These are phyloP conservation scores for Heliornis fulica DNA, from an alignment of 2,113 vertebrate genomes.

Conservation along the genomic window DNA sequence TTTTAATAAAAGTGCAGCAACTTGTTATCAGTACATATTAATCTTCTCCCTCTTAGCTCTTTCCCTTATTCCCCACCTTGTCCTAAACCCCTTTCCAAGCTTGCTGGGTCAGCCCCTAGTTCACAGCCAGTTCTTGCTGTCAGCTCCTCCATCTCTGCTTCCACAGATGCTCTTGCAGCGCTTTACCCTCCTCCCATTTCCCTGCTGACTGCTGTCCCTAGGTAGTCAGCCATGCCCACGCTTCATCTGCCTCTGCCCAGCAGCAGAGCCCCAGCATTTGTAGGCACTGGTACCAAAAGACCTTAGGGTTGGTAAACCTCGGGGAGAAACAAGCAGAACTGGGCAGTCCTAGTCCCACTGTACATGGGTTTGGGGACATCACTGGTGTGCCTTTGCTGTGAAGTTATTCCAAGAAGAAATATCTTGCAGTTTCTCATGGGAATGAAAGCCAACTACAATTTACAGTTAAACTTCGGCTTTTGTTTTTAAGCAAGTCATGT, in stretches of 20 bases:
- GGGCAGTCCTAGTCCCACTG: neutral
- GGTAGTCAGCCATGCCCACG: fast-evolving
- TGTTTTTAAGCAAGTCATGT: constrained; percentile 55
- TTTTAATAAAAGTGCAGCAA: neutral
- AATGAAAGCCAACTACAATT: constrained; percentile 11
- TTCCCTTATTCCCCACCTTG: neutral
- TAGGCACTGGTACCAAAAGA: neutral
- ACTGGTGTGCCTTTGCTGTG: neutral
- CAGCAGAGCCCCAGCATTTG: neutral
- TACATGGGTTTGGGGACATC: neutral
- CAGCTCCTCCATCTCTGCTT: neutral
- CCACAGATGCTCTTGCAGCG: neutral
- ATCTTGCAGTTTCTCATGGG: constrained; percentile 32
- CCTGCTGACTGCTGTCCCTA: neutral
- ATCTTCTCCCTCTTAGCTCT: neutral
- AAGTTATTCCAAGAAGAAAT: neutral
- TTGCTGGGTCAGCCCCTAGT: neutral
- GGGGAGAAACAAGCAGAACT: neutral
- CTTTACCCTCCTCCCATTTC: neutral
- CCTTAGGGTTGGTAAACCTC: neutral
- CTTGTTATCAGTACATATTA: neutral
- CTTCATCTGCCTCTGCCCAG: neutral
- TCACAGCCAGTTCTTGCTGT: neutral
- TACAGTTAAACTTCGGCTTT: constrained; percentile 20
- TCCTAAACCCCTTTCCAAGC: neutral